Percentiles rank a stretch among this genome's conserved stretches.
These are phyloP conservation scores for Myotis brandtii DNA, from an alignment of 2,113 vertebrate genomes.

Conservation along the genomic window DNA sequence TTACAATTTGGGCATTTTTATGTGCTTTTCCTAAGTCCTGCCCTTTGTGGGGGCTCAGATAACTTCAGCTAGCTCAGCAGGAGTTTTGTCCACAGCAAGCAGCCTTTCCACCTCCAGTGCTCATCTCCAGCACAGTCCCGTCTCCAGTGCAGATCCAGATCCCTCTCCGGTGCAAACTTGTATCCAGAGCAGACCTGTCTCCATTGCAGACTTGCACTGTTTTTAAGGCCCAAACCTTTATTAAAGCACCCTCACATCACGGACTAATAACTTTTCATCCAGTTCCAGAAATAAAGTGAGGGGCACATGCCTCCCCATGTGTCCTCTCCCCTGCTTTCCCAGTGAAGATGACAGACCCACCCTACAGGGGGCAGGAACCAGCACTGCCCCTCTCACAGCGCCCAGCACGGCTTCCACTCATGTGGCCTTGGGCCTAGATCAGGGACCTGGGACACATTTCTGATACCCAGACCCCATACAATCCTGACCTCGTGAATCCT, in stretches of 20 bases:
- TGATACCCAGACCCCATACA: neutral
- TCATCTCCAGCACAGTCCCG: neutral
- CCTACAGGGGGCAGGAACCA: neutral
- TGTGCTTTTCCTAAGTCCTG: neutral
- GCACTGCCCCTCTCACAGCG: neutral
- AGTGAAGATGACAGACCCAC: neutral
- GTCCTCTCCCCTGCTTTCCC: accelerated
- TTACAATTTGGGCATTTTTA: accelerated
- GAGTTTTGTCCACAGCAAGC: neutral
- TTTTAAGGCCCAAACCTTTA: neutral
- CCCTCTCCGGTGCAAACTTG: neutral
- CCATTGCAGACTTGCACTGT: accelerated
- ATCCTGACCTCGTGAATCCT: accelerated
- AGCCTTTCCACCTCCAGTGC: neutral
- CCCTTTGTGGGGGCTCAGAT: accelerated
- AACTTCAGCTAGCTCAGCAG: neutral
- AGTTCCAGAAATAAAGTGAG: neutral
- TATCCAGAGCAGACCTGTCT: neutral
- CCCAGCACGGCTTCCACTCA: neutral
- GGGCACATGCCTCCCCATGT: neutral
- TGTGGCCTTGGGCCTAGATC: neutral
- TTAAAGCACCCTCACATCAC: accelerated
- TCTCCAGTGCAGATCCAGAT: neutral
- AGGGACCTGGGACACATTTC: neutral
- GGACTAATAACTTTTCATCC: neutral